Percentiles rank a stretch among this genome's conserved stretches.
phyloP scores from a whole-genome alignment of 2,888 invertebrate species.

The Cryptops parisi region DNA sequence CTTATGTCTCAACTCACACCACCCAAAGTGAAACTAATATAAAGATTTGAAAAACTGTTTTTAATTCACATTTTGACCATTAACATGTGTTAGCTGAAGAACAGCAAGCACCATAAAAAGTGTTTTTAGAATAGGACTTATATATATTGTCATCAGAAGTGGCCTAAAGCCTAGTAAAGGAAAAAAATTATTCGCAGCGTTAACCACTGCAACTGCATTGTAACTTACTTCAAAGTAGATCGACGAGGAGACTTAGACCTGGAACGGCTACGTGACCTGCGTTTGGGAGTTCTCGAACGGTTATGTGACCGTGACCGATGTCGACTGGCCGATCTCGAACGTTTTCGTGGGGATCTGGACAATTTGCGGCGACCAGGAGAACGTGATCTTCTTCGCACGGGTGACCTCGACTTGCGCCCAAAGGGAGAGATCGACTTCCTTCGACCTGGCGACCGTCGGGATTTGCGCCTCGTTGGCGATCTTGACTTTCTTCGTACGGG shows the following conservation, averaged over 20 bases:
- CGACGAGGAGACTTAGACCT: slow-evolving; percentile 14
- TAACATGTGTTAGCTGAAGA: no score
- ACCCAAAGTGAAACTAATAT: no score
- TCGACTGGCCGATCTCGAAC: slow-evolving; percentile 10
- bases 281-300: slow-evolving; percentile 14
- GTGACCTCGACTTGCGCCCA: slow-evolving; percentile 9
- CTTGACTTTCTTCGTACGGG: slow-evolving; percentile 14
- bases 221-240: slow-evolving; percentile 14
- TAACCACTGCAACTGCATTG: no score
- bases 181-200: neutral
- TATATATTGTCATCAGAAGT: no score
- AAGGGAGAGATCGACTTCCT: slow-evolving; percentile 10
- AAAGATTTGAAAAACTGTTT: no score
- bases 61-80: no score
- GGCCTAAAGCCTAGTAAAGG: no score
- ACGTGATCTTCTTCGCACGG: neutral
- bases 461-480: slow-evolving; percentile 11
- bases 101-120: no score
- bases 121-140: no score
- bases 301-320: slow-evolving; percentile 12
- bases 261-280: slow-evolving; percentile 12
- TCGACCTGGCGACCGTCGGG: slow-evolving; percentile 8
- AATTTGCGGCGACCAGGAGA: slow-evolving; percentile 12
- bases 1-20: no score
- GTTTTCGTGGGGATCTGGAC: slow-evolving; percentile 11